These are phyloP conservation scores for Thalpophila matura DNA, from an alignment of 2,888 invertebrate species.

Conservation along the genomic window DNA sequence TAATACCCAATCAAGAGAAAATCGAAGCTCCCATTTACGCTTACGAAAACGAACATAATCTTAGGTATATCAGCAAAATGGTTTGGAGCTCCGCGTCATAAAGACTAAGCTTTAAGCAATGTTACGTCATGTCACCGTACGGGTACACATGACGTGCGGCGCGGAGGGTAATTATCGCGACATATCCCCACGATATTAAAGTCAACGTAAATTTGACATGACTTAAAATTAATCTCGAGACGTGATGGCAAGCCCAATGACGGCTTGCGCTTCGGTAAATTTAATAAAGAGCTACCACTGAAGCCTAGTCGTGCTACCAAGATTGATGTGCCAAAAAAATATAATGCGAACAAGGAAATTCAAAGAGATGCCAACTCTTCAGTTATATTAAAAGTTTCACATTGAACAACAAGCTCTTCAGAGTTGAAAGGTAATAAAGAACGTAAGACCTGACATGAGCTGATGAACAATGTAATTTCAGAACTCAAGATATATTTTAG, in stretches of 20 bases:
- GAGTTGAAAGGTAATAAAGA: conserved; percentile 57
- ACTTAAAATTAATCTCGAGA: conserved; percentile 83
- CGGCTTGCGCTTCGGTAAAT: conserved; percentile 77
- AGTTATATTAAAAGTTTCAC: conserved; percentile 74
- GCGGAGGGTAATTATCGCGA: conserved; percentile 67
- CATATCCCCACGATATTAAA: conserved; percentile 76
- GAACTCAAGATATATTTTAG: conserved; percentile 50
- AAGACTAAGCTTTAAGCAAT: conserved; percentile 53
- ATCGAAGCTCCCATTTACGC: conserved; percentile 23
- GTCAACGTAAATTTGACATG: conserved; percentile 77
- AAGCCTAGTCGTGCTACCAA: conserved; percentile 75
- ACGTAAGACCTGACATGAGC: conserved; percentile 51
- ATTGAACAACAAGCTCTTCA: conserved; percentile 67
- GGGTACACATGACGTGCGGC: conserved; percentile 46
- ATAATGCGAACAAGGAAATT: conserved; percentile 75
- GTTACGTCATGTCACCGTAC: conserved; percentile 56
- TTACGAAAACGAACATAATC: conserved; percentile 31
- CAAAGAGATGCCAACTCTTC: conserved; percentile 74
- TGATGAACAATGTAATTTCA: conserved; percentile 59
- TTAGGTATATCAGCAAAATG: conserved; percentile 44
- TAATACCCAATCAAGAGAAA: conserved; percentile 32
- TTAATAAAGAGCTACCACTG: conserved; percentile 83
- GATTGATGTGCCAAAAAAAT: conserved; percentile 84
- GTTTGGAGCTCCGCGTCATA: conserved; percentile 46
- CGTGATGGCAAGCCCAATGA: conserved; percentile 72